Base-by-base conservation (phyloP, 2,888 invertebrate species). In the Caenorhabditis parvicauda region DNA sequence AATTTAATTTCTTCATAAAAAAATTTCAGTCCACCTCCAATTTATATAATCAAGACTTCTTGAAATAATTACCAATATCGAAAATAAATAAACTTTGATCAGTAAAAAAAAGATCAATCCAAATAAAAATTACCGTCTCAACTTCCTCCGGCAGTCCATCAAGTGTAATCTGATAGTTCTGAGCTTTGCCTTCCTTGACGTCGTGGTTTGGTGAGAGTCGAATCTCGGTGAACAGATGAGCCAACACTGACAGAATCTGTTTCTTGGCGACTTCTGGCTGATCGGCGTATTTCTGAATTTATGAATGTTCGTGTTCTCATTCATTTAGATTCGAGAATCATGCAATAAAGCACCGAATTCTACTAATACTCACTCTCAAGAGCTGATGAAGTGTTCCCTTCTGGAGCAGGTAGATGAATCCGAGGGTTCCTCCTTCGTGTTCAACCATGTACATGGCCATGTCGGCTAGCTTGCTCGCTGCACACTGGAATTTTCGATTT, bases 391-490 rank as follows among this genome's bases (percentile, higher is more conserved):
- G 64, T 37, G 66, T 67, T 24, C 76, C 75, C 49, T 67, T 67
- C 51, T 79, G 76, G 45, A 79, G 67, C 21, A 79, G 55, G 44
- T 75, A 64, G 39, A 76, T 71, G 55, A 79, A 79, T n/a, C 76
- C 56, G 35, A 79, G 55, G 35, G 75, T 79, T 46, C 79, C 79
- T 3, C 76, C 70, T 24, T 77, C 74, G 12, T 63, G 68, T 19
- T 62, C 63, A 42, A 65, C 58, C 37, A 77, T 60, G 43, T 64
- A 65, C 12, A 69, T 59, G 6, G 74, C 77, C 54, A 79, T 39
- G 21, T 72, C 67, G 17, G 77, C 75, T 39, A 79, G 67, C 29
- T 77, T 77, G 52, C 70, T 74, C 25, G 67, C 70, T 37, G 56
- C 58, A 46, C 77, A 56, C 74, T 75, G 37, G 54, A 68, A 37